A percentile compares a stretch with the other conserved stretches of the same genome.
Conservation (phyloP, 1,140 invertebrate genomes). For the Caenorhabditis remanei region DNA sequence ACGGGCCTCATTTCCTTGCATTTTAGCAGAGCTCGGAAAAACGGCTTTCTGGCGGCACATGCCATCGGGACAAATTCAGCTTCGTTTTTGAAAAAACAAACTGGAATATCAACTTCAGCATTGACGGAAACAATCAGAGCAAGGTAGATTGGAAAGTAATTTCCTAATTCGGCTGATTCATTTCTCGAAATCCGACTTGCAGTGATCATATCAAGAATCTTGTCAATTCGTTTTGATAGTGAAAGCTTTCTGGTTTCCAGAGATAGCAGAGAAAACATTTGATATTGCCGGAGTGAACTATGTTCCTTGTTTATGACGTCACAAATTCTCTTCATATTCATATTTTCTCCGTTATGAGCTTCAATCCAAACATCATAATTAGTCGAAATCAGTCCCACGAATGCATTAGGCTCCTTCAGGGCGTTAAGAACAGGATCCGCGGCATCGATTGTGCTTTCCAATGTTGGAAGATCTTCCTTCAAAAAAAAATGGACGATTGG, state of each 20-base stretch:
- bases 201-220: conserved; percentile 25
- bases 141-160: background rate
- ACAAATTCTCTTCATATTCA: conserved; percentile 29
- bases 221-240: background rate
- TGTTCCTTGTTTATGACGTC: background rate
- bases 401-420: background rate
- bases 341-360: conserved; percentile 12
- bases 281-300: too few relatives aligned
- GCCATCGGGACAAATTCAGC: background rate
- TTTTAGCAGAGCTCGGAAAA: background rate
- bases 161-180: background rate
- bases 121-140: background rate
- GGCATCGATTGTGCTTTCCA: background rate
- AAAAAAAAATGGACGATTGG: background rate
- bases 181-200: background rate
- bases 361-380: conserved; percentile 21
- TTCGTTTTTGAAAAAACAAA: background rate
- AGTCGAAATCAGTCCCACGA: background rate
- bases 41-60: background rate
- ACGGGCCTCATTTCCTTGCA: background rate
- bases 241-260: background rate
- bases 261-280: background rate
- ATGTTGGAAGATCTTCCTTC: background rate
- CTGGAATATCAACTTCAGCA: background rate
- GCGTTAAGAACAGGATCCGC: conserved; percentile 7